phyloP scores from a whole-genome alignment of 2,888 invertebrate genomes.

The Clunio marinus region DNA sequence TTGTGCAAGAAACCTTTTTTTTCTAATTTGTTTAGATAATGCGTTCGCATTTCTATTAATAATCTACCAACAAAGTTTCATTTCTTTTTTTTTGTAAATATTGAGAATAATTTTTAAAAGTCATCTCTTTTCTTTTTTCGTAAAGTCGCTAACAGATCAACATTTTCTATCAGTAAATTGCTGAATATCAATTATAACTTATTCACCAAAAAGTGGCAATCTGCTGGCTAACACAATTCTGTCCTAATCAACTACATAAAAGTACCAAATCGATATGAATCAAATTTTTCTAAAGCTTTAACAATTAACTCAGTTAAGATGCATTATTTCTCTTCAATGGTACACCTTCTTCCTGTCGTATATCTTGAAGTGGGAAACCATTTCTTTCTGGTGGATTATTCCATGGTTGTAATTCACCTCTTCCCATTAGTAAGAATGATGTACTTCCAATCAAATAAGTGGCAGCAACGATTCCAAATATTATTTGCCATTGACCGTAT shows the following conservation, averaged over 20 bases:
- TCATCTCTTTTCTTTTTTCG: neutral
- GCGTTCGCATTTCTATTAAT: too few species aligned
- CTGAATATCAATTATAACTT: slow-evolving; percentile 5
- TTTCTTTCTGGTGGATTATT: slow-evolving; percentile 50
- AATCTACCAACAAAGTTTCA: neutral
- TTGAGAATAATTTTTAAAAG: neutral
- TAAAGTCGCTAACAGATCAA: slow-evolving; percentile 30
- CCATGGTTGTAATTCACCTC: slow-evolving; percentile 58
- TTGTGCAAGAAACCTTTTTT: slow-evolving; percentile 14
- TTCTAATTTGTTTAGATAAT: too few species aligned
- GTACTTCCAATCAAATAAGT: slow-evolving; percentile 66
- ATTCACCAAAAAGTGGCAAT: too few species aligned
- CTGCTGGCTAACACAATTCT: neutral
- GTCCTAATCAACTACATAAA: neutral
- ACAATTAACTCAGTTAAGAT: slow-evolving; percentile 1
- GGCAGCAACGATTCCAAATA: slow-evolving; percentile 73
- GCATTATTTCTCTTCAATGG: slow-evolving; percentile 48
- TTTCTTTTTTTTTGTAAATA: neutral
- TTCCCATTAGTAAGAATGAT: slow-evolving; percentile 61
- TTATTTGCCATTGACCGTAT: slow-evolving; percentile 71
- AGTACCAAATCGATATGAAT: slow-evolving; percentile 33
- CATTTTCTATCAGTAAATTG: slow-evolving; percentile 17
- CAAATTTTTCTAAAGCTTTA: slow-evolving; percentile 7
- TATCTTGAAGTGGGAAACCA: slow-evolving; percentile 11
- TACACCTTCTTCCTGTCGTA: slow-evolving; percentile 47